Evolutionary conservation across 1,140 invertebrate species (phyloP).

Genomic region (Hestina assimilis): DNA sequence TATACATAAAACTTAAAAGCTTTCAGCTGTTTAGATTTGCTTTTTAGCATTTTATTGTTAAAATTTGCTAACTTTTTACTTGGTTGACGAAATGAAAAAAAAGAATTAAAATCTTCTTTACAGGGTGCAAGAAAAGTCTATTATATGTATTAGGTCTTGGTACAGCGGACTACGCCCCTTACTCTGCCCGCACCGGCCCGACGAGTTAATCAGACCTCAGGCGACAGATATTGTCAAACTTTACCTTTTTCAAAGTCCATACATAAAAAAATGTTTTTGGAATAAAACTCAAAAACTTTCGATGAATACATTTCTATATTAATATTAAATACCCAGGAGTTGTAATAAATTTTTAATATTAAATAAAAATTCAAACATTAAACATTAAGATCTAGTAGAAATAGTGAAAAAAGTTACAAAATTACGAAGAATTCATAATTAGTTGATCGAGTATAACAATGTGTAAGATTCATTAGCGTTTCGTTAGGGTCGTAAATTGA

Average conservation of each 20-base stretch:
- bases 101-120: too few species aligned
- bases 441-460: not conserved
- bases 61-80: too few species aligned
- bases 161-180: conserved; percentile 32
- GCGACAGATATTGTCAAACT: conserved; percentile 45
- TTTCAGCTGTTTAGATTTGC: too few species aligned
- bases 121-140: conserved; percentile 54
- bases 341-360: too few species aligned
- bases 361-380: too few species aligned
- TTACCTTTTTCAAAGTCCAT: too few species aligned
- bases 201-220: conserved; percentile 66
- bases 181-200: conserved; percentile 38
- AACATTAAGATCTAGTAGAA: too few species aligned
- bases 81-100: too few species aligned
- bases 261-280: not conserved
- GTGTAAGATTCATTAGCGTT: not conserved
- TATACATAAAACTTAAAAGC: too few species aligned
- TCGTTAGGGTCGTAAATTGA: conserved; percentile 25
- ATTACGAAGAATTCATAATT: not conserved
- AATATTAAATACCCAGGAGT: too few species aligned
- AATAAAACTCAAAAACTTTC: not conserved
- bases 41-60: too few species aligned
- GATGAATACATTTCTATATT: too few species aligned
- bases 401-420: not conserved
- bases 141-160: conserved; percentile 49